Percentiles rank a stretch among this genome's conserved stretches.
Evolutionary conservation across 1,140 invertebrate species (phyloP).

Genomic region (Hylaeus anthracinus): DNA sequence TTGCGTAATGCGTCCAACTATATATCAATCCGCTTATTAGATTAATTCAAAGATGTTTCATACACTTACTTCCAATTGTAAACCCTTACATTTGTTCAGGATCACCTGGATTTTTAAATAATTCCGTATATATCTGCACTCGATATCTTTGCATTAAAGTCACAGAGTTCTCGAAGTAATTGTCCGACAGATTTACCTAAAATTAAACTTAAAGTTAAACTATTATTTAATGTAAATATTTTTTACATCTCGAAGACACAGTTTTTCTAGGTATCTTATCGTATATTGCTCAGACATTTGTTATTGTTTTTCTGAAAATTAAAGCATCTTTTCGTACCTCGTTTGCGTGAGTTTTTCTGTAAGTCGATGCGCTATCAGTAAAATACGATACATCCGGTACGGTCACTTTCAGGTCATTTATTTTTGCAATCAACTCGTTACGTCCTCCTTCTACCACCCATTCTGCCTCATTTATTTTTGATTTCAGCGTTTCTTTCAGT

Average conservation of each 20-base stretch:
- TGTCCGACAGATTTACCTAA: constrained; percentile 50
- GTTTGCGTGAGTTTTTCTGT: neutral
- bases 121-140: constrained; percentile 51
- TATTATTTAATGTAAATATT: neutral
- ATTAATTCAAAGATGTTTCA: neutral
- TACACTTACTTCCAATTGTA: constrained; percentile 5
- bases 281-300: neutral
- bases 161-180: constrained; percentile 65
- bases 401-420: constrained; percentile 53
- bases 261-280: neutral
- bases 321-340: constrained; percentile 11
- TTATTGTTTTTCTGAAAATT: neutral
- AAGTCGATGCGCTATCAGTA: neutral
- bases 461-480: constrained; percentile 34
- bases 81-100: constrained; percentile 59
- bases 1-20: constrained; percentile 69
- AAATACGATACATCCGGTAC: constrained; percentile 57
- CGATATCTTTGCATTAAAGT: constrained; percentile 58
- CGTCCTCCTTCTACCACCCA: constrained; percentile 50
- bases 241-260: neutral
- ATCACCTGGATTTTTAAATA: constrained; percentile 35
- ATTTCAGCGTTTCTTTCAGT: constrained; percentile 59
- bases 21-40: constrained; percentile 13
- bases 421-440: constrained; percentile 55
- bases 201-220: constrained; percentile 17